Evolutionary conservation across 2,888 invertebrate species (phyloP), one percentile per base, ranked within the genome.

Genomic region (Drosophila lutescens): DNA sequence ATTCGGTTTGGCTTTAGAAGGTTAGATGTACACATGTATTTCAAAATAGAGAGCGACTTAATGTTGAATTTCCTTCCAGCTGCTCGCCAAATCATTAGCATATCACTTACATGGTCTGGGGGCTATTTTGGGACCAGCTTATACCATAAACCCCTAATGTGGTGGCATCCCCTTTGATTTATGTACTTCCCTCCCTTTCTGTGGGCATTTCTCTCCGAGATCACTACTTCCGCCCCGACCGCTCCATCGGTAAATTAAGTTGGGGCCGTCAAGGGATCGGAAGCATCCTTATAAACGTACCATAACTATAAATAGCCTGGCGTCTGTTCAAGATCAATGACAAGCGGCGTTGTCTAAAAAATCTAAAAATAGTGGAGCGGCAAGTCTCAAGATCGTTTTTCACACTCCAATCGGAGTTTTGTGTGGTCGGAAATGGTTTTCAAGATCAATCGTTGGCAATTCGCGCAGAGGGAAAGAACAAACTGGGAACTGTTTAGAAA

Each of bases 251-350:
- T 46, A 10, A 30, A 46, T 46, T 8, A 26, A 46, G 26, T 26
- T 46, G 26, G 20, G 20, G 20, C 20, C 20, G 20, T 20, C 20
- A 20, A 13, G 26, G 17, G 49, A 10, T 12, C 30, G 12, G 50
- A 12, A 4, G 7, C 26, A 30, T 43, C 34, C 23, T 38, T 40
- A 57, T 47, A 62, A 50, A 58, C 5, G 26, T 26, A 26, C 26
- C 5, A 26, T 26, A 4, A 30, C 8, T 40, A 57, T 47, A 62
- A 62, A 58, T 53, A 54, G 30, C 30, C 15, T 7, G 41, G 46
- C 34, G 41, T 47, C 57, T 49, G 57, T 23, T 63, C 60, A 50
- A 58, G 51, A 58, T 58, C 58, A 50, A 40, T 58, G 58, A 32
- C 50, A 58, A 58, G 47, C 47, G 50, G 40, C n/a, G 26, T n/a